Evolutionary conservation across 2,888 invertebrate genomes (phyloP).

Genomic region (Crocallis elinguaria): DNA sequence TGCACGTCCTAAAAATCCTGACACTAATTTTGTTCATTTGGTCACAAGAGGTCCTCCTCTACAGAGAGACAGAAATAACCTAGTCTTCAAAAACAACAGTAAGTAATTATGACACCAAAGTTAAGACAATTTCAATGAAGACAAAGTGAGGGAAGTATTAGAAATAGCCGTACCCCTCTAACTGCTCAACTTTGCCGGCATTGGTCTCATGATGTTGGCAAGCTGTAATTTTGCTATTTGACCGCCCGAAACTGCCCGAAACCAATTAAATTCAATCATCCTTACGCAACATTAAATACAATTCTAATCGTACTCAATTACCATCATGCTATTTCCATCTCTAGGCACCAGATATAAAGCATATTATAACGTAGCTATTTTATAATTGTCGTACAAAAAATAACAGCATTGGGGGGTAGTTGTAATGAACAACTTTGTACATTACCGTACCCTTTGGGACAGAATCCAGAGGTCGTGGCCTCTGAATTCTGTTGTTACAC

Average conservation of each 20-base stretch:
- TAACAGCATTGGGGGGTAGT: slow-evolving; percentile 28
- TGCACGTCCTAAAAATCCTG: too few species aligned
- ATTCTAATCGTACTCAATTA: slow-evolving; percentile 42
- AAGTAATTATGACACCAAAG: not conserved
- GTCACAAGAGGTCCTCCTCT: too few species aligned
- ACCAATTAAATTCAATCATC: slow-evolving; percentile 62
- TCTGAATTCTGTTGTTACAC: slow-evolving; percentile 11
- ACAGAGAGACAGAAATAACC: too few species aligned
- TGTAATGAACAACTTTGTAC: slow-evolving; percentile 32
- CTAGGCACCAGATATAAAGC: slow-evolving; percentile 31
- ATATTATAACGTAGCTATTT: slow-evolving; percentile 9
- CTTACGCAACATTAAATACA: slow-evolving; percentile 57
- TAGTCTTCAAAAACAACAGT: too few species aligned
- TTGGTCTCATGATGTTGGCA: slow-evolving; percentile 35
- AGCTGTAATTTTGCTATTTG: slow-evolving; percentile 42
- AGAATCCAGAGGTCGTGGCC: slow-evolving; percentile 11
- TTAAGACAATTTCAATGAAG: not conserved
- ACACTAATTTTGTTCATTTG: too few species aligned
- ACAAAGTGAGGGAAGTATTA: not conserved
- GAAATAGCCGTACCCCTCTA: not conserved
- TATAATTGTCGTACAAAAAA: slow-evolving; percentile 20
- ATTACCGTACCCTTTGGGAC: slow-evolving; percentile 26
- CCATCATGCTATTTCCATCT: slow-evolving; percentile 30
- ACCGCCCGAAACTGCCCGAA: slow-evolving; percentile 38
- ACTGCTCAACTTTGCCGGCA: slow-evolving; percentile 1